Conservation (phyloP, 2,888 invertebrate genomes). For the Erebia aethiops region DNA sequence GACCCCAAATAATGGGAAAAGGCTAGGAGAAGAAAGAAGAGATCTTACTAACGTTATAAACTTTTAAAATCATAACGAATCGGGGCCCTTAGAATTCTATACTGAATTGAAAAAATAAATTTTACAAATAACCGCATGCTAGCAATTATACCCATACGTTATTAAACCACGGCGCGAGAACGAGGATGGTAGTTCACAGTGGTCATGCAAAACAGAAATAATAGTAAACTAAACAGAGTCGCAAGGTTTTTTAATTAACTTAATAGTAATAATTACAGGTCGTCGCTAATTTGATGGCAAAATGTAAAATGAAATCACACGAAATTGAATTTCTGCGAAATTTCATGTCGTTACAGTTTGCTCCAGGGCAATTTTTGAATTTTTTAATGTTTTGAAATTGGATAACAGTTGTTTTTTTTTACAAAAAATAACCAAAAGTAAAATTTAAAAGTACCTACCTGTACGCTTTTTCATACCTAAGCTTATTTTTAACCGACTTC, state of each 20-base stretch:
- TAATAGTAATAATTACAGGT: slow-evolving; percentile 33
- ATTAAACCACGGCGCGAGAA: slow-evolving; percentile 8
- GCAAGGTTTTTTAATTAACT: slow-evolving; percentile 37
- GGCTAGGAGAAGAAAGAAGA: too few species aligned
- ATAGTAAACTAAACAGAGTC: slow-evolving; percentile 30
- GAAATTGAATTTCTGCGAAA: slow-evolving; percentile 36
- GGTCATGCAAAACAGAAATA: slow-evolving; percentile 32
- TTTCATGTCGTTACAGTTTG: slow-evolving; percentile 38
- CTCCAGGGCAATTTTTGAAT: slow-evolving; percentile 19
- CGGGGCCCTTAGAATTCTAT: too few species aligned
- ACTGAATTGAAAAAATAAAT: neutral
- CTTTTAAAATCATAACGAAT: too few species aligned
- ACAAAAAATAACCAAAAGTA: neutral
- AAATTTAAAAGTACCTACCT: neutral
- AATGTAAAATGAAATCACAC: slow-evolving; percentile 34
- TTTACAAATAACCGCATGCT: neutral
- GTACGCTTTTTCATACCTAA: too few species aligned
- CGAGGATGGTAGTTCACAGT: slow-evolving; percentile 1
- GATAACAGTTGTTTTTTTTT: neutral
- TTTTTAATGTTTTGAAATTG: neutral
- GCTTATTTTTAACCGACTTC: too few species aligned
- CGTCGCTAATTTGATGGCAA: slow-evolving; percentile 30
- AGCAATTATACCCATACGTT: neutral
- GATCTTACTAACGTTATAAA: too few species aligned
- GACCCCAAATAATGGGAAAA: too few species aligned